Conservation (phyloP, 92 coral and sea anemone species). For the Chrysogorgia sp. region DNA sequence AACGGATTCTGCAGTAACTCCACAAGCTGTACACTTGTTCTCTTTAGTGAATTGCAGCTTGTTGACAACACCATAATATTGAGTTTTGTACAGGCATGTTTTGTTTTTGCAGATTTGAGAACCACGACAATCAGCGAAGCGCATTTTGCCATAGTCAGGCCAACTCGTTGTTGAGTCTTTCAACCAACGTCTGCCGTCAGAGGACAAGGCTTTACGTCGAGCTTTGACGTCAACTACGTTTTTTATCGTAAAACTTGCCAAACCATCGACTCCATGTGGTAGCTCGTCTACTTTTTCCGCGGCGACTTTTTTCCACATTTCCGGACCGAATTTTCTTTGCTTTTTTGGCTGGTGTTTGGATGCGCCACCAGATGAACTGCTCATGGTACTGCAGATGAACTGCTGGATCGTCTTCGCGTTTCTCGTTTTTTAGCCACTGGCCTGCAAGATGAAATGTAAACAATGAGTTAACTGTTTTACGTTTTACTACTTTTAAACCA, state of each 20-base stretch:
- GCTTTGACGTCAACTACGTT: constrained; percentile 10
- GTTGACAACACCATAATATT: constrained; percentile 35
- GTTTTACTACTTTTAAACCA: too few species aligned
- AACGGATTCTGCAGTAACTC: constrained; percentile 40
- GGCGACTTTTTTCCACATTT: constrained; percentile 28
- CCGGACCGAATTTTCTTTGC: constrained; percentile 48
- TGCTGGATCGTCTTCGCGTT: neutral
- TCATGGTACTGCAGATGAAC: too few species aligned
- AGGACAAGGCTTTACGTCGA: neutral
- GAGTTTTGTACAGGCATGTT: constrained; percentile 41
- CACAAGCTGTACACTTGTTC: constrained; percentile 25
- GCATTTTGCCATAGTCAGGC: constrained; percentile 9
- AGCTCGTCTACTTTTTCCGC: constrained; percentile 24
- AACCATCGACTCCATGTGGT: constrained; percentile 57
- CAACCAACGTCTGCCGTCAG: constrained; percentile 50
- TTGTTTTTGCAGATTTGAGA: too few species aligned
- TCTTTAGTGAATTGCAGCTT: too few species aligned
- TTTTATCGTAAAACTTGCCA: neutral
- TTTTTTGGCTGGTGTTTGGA: constrained; percentile 6
- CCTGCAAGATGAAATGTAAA: too few species aligned
- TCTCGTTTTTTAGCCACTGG: neutral
- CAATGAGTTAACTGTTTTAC: too few species aligned
- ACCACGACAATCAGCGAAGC: constrained; percentile 38
- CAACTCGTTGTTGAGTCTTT: constrained; percentile 36
- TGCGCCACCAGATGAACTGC: constrained; percentile 1